Evolutionary conservation across 2,888 invertebrate genomes (phyloP).

Genomic region (Campaea margaritaria): DNA sequence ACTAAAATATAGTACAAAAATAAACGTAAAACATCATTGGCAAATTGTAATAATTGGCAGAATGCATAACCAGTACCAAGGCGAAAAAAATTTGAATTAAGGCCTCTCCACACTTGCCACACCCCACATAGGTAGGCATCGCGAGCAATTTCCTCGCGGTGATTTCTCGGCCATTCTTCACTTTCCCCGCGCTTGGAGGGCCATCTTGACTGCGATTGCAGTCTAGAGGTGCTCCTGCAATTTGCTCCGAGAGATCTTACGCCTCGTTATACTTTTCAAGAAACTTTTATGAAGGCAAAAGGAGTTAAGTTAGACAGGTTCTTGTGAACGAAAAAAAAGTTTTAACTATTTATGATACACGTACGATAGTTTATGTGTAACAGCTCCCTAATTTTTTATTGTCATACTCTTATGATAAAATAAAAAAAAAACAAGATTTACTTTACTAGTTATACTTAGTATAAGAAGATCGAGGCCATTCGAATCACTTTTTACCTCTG

Average conservation of each 20-base stretch:
- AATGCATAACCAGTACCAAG: not conserved
- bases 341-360: no score
- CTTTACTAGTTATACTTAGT: no score
- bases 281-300: not conserved
- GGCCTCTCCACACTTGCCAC: conserved; percentile 26
- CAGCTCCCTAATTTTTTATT: no score
- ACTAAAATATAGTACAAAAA: no score
- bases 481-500: no score
- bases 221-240: conserved; percentile 37
- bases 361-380: no score
- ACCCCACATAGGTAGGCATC: conserved; percentile 11
- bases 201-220: conserved; percentile 53
- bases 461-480: no score
- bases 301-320: no score
- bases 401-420: no score
- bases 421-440: no score
- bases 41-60: not conserved
- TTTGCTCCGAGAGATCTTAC: conserved; percentile 40
- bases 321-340: no score
- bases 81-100: not conserved
- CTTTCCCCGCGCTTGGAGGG: conserved; percentile 50
- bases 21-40: not conserved
- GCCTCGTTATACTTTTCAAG: not conserved
- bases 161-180: conserved; percentile 69
- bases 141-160: conserved; percentile 59